phyloP scores from a whole-genome alignment of 1,140 invertebrate species.

The Periplaneta americana region DNA sequence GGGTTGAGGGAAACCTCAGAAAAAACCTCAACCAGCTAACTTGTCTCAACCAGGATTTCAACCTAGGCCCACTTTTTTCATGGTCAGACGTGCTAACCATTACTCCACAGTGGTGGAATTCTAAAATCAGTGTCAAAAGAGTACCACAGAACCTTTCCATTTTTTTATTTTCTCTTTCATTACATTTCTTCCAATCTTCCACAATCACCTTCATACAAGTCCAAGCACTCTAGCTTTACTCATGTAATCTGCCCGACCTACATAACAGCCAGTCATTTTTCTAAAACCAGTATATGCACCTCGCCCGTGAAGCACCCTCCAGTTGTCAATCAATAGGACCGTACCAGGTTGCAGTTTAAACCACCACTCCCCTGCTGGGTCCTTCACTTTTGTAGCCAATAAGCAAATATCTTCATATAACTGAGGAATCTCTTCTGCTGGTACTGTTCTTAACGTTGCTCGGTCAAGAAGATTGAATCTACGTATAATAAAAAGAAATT shows the following conservation, averaged over 20 bases:
- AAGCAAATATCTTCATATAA: conserved; percentile 56
- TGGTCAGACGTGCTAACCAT: too few relatives aligned
- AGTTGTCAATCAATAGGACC: conserved; percentile 69
- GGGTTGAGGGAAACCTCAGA: too few relatives aligned
- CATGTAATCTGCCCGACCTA: conserved; percentile 32
- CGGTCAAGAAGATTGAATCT: conserved; percentile 67
- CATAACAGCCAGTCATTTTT: conserved; percentile 52
- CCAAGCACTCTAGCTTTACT: conserved; percentile 25
- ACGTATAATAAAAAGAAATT: neutral
- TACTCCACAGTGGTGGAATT: too few relatives aligned
- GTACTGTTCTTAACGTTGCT: conserved; percentile 47
- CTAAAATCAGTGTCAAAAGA: too few relatives aligned
- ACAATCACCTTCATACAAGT: too few relatives aligned
- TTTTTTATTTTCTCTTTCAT: too few relatives aligned
- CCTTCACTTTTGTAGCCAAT: conserved; percentile 48
- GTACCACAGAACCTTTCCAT: too few relatives aligned
- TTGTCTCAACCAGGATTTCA: too few relatives aligned
- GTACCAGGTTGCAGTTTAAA: conserved; percentile 57
- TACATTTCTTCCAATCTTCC: too few relatives aligned
- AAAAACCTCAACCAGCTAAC: too few relatives aligned
- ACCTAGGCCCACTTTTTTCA: too few relatives aligned
- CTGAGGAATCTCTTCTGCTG: conserved; percentile 39
- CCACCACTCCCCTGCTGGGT: conserved; percentile 44
- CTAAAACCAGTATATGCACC: conserved; percentile 53
- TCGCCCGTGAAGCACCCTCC: conserved; percentile 65